Conservation (phyloP, 2,113 vertebrate genomes). For the Hippocampus guttulatus region DNA sequence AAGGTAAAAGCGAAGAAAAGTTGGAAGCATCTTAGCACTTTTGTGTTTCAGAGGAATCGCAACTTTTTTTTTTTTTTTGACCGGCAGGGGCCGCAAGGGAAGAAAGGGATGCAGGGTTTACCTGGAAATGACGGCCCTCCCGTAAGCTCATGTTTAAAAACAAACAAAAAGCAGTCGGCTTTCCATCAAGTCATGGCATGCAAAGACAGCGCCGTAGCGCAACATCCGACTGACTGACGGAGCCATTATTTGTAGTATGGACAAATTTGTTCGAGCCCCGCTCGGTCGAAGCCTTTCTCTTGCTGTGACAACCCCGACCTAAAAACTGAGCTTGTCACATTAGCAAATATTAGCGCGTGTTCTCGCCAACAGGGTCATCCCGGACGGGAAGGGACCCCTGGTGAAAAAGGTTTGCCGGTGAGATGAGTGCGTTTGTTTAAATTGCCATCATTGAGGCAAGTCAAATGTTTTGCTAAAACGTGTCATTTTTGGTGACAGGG, state of each 20-base stretch:
- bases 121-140: constrained; percentile 81
- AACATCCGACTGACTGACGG: not conserved
- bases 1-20: constrained; percentile 72
- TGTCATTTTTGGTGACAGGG: constrained; percentile 68
- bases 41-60: not conserved
- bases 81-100: constrained; percentile 81
- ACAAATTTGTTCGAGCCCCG: not conserved
- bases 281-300: not conserved
- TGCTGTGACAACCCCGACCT: not conserved
- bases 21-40: not conserved
- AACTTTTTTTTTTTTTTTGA: constrained; percentile 3
- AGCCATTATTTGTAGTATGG: not conserved
- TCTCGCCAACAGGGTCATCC: constrained; percentile 79
- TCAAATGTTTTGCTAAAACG: not conserved
- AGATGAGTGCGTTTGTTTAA: constrained; percentile 12
- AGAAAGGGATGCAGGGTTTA: constrained; percentile 79
- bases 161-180: not conserved
- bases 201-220: not conserved
- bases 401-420: constrained; percentile 86
- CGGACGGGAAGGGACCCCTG: constrained; percentile 81
- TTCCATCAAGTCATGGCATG: not conserved
- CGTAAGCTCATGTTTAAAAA: constrained; percentile 63
- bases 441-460: not conserved
- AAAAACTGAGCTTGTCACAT: not conserved
- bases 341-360: constrained; percentile 3